Conservation (phyloP, 2,888 invertebrate genomes). For the Aphelenchoides bicaudatus region DNA sequence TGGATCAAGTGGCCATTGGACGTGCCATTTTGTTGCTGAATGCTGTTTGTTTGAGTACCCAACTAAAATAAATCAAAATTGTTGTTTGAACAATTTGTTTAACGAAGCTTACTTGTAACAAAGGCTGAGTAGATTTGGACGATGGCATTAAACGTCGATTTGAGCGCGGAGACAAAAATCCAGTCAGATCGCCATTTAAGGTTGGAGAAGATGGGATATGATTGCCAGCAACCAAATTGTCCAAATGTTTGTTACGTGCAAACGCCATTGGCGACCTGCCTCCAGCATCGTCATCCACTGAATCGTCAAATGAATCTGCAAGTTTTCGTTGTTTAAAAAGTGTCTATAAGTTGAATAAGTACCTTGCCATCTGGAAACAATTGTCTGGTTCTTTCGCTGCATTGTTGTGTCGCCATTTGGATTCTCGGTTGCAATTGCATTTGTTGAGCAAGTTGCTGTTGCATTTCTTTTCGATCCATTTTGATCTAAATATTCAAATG, state of each 20-base stretch:
- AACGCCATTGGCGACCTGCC: slow-evolving; percentile 12
- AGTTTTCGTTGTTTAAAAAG: not conserved
- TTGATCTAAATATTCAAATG: slow-evolving; percentile 46
- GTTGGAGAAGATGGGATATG: slow-evolving; percentile 10
- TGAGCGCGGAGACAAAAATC: slow-evolving; percentile 16
- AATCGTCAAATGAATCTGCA: slow-evolving; percentile 24
- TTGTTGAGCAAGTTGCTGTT: slow-evolving; percentile 16
- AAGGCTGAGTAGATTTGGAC: slow-evolving; percentile 9
- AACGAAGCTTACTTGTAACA: slow-evolving; percentile 9
- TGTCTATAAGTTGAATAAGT: slow-evolving; percentile 4
- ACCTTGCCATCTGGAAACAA: slow-evolving; percentile 23
- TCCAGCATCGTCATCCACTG: slow-evolving; percentile 20
- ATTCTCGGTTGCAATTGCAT: not conserved
- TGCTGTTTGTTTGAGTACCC: no score
- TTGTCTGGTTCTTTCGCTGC: slow-evolving; percentile 8
- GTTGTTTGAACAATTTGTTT: no score
- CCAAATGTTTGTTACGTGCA: slow-evolving; percentile 15
- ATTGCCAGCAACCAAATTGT: slow-evolving; percentile 7
- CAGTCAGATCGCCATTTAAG: slow-evolving; percentile 13
- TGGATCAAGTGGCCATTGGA: no score
- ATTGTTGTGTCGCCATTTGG: slow-evolving; percentile 12
- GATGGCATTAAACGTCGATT: slow-evolving; percentile 11
- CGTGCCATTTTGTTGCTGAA: no score
- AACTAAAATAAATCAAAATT: no score
- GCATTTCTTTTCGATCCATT: slow-evolving; percentile 35